These are phyloP conservation scores for Empis stercorea DNA, from an alignment of 2,888 invertebrate genomes.

Conservation along the genomic window DNA sequence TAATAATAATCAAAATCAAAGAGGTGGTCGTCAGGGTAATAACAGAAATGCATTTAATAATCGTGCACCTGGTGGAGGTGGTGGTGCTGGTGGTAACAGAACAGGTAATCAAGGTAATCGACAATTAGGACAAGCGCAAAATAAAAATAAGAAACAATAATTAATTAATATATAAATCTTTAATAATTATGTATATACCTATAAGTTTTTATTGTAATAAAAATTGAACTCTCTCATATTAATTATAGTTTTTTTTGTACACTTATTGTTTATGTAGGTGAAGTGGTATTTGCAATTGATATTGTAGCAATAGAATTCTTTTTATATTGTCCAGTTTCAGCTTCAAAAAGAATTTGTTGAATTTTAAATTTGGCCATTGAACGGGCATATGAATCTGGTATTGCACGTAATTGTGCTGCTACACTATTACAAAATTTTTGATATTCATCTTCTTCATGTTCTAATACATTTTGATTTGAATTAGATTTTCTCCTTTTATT, in stretches of 20 bases:
- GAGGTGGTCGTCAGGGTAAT: conserved; percentile 22
- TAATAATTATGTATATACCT: too few species aligned
- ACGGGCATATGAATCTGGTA: conserved; percentile 23
- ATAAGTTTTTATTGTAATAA: too few species aligned
- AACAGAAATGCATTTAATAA: conserved; percentile 26
- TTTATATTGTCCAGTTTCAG: conserved; percentile 24
- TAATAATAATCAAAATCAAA: conserved; percentile 26
- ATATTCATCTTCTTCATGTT: conserved; percentile 19
- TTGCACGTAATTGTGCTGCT: conserved; percentile 23
- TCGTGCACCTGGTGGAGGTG: conserved; percentile 41
- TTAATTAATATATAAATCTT: too few species aligned
- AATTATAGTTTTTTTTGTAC: too few species aligned
- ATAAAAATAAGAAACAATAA: too few species aligned
- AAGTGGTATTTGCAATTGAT: conserved; percentile 4
- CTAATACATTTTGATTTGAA: not conserved
- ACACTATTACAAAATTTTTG: conserved; percentile 24
- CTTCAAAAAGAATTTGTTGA: conserved; percentile 28
- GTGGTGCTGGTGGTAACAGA: conserved; percentile 41
- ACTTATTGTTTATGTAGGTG: too few species aligned
- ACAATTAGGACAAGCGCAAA: too few species aligned
- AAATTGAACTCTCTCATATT: too few species aligned
- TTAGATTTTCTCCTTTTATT: not conserved
- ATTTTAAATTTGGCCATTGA: conserved; percentile 28
- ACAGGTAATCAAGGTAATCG: conserved; percentile 41
- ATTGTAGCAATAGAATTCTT: conserved; percentile 10